A percentile compares a stretch with the other conserved stretches of the same genome.
These are phyloP conservation scores for Eucidaris tribuloides DNA, from an alignment of 35 echinoderm and acorn worm genomes.

Conservation along the genomic window DNA sequence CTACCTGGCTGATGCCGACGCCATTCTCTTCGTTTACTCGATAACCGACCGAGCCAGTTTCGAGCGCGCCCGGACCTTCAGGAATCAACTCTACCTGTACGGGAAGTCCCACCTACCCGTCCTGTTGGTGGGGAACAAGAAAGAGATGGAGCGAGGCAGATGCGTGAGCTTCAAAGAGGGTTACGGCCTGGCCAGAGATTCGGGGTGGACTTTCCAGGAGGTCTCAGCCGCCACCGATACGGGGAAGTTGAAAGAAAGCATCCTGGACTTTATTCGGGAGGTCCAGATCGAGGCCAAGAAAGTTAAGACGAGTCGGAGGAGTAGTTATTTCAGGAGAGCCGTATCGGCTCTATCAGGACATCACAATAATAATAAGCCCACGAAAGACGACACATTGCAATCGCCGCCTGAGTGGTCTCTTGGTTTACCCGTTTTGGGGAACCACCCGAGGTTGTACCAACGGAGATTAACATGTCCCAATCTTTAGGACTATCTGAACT, in stretches of 20 bases:
- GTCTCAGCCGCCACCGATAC: slow-evolving; percentile 82
- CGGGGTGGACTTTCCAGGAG: slow-evolving; percentile 87
- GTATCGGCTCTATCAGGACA: slow-evolving; percentile 75
- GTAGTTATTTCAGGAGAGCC: slow-evolving; percentile 77
- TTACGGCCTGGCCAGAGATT: slow-evolving; percentile 58
- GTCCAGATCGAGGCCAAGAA: slow-evolving; percentile 65
- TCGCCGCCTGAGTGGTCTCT: slow-evolving; percentile 50
- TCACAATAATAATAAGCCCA: slow-evolving; percentile 21
- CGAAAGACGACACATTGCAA: not conserved
- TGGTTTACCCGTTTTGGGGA: slow-evolving; percentile 21
- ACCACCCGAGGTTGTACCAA: slow-evolving; percentile 34
- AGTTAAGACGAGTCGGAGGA: slow-evolving; percentile 53
- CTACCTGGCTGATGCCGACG: slow-evolving; percentile 74
- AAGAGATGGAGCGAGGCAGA: slow-evolving; percentile 81
- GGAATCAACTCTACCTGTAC: slow-evolving; percentile 41
- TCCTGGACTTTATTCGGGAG: slow-evolving; percentile 80
- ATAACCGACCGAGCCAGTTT: slow-evolving; percentile 74
- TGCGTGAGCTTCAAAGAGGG: slow-evolving; percentile 86
- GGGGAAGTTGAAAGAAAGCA: slow-evolving; percentile 71
- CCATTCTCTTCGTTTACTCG: slow-evolving; percentile 88
- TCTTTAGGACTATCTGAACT: no score
- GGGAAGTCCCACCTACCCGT: slow-evolving; percentile 75
- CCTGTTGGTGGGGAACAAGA: slow-evolving; percentile 82
- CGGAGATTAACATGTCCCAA: slow-evolving; percentile 64
- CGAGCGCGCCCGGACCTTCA: slow-evolving; percentile 46